phyloP scores from a whole-genome alignment of 2,888 invertebrate species.

The Xestia sexstrigata region DNA sequence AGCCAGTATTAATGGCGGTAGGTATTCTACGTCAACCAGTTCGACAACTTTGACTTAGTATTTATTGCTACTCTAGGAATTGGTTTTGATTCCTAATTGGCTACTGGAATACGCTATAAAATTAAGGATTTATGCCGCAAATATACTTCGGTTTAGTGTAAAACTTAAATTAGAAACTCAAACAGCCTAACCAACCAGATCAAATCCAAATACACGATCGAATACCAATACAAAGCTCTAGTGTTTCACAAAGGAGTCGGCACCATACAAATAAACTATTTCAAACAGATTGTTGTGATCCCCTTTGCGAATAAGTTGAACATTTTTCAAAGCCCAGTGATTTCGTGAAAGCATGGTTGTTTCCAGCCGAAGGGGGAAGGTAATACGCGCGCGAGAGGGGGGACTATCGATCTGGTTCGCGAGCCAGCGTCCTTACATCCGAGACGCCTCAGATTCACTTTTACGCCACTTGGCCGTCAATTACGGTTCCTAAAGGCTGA shows the following conservation, averaged over 20 bases:
- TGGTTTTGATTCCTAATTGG: slow-evolving; percentile 33
- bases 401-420: slow-evolving; percentile 75
- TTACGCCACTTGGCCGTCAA: slow-evolving; percentile 80
- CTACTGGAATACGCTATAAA: slow-evolving; percentile 28
- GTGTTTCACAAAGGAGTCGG: slow-evolving; percentile 38
- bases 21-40: slow-evolving; percentile 38
- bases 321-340: slow-evolving; percentile 54
- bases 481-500: slow-evolving; percentile 72
- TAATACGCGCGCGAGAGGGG: slow-evolving; percentile 58
- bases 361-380: slow-evolving; percentile 51
- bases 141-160: neutral
- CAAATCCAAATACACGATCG: slow-evolving; percentile 34
- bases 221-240: slow-evolving; percentile 32
- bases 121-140: slow-evolving; percentile 21
- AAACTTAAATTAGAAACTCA: slow-evolving; percentile 26
- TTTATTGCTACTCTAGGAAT: slow-evolving; percentile 42
- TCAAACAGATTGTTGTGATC: slow-evolving; percentile 52
- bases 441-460: slow-evolving; percentile 78
- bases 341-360: slow-evolving; percentile 65
- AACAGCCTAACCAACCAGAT: slow-evolving; percentile 19
- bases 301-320: slow-evolving; percentile 48
- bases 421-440: slow-evolving; percentile 72
- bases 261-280: slow-evolving; percentile 49
- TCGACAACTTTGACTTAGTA: slow-evolving; percentile 43
- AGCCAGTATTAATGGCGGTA: slow-evolving; percentile 46